These are phyloP conservation scores for Lithosia quadra DNA, from an alignment of 2,888 invertebrate genomes.

Conservation along the genomic window DNA sequence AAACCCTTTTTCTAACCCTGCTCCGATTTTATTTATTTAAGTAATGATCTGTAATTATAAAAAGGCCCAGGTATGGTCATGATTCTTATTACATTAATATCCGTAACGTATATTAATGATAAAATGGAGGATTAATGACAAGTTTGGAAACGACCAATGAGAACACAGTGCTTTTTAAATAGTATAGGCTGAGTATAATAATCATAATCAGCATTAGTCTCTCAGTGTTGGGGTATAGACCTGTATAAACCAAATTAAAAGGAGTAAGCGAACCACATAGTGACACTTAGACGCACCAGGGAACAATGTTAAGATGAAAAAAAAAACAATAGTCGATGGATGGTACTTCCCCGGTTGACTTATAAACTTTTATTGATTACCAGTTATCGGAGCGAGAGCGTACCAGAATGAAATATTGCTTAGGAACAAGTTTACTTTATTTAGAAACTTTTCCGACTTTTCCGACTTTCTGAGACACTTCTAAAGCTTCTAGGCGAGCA, in stretches of 20 bases:
- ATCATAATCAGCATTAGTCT: too few species aligned
- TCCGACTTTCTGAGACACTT: background rate
- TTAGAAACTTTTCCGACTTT: conserved; percentile 7
- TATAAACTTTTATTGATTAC: conserved; percentile 11
- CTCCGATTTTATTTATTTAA: background rate
- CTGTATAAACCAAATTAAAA: too few species aligned
- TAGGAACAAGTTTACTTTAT: conserved; percentile 15
- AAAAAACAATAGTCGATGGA: too few species aligned
- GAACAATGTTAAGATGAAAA: too few species aligned
- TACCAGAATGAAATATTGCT: conserved; percentile 13
- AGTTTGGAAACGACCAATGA: background rate
- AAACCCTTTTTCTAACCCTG: background rate
- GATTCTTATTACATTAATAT: too few species aligned
- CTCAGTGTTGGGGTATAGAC: too few species aligned
- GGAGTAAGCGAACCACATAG: too few species aligned
- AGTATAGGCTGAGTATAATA: too few species aligned
- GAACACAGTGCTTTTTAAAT: too few species aligned
- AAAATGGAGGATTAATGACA: background rate
- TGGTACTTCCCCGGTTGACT: background rate
- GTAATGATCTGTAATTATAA: background rate
- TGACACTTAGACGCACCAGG: too few species aligned
- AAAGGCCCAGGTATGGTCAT: background rate
- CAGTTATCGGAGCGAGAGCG: background rate
- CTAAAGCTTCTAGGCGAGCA: background rate
- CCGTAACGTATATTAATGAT: background rate